These are phyloP conservation scores for Xylocampa areola DNA, from an alignment of 2,888 invertebrate species.

Conservation along the genomic window DNA sequence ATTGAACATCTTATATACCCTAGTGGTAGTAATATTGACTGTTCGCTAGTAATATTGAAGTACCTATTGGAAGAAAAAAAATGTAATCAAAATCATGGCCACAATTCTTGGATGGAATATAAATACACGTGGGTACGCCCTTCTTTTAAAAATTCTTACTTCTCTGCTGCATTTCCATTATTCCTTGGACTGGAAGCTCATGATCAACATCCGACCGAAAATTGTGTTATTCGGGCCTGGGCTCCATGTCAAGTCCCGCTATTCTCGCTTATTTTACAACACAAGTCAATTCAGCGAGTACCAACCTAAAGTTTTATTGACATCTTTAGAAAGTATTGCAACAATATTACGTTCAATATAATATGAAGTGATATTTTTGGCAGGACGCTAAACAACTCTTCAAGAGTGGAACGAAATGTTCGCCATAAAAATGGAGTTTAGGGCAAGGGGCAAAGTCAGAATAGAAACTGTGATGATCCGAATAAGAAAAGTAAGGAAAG, in stretches of 20 bases:
- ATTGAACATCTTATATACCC: background rate
- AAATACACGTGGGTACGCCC: too few relatives aligned
- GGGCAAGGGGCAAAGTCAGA: conserved; percentile 4
- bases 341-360: conserved; percentile 22
- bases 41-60: too few relatives aligned
- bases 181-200: too few relatives aligned
- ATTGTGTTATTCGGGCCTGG: too few relatives aligned
- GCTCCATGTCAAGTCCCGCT: background rate
- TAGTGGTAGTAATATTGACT: too few relatives aligned
- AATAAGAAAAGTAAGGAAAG: conserved; percentile 34
- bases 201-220: too few relatives aligned
- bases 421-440: conserved; percentile 26
- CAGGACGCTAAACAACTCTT: conserved; percentile 31
- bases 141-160: too few relatives aligned
- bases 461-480: conserved; percentile 33
- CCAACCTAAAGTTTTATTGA: conserved; percentile 15
- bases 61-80: too few relatives aligned
- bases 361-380: conserved; percentile 22
- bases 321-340: conserved; percentile 23
- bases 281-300: conserved; percentile 5
- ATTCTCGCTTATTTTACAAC: background rate
- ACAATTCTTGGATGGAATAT: too few relatives aligned
- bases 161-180: too few relatives aligned
- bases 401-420: conserved; percentile 19
- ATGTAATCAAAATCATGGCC: too few relatives aligned